phyloP scores from a whole-genome alignment of 2,113 vertebrate species.

The Diphyllodes magnificus region DNA sequence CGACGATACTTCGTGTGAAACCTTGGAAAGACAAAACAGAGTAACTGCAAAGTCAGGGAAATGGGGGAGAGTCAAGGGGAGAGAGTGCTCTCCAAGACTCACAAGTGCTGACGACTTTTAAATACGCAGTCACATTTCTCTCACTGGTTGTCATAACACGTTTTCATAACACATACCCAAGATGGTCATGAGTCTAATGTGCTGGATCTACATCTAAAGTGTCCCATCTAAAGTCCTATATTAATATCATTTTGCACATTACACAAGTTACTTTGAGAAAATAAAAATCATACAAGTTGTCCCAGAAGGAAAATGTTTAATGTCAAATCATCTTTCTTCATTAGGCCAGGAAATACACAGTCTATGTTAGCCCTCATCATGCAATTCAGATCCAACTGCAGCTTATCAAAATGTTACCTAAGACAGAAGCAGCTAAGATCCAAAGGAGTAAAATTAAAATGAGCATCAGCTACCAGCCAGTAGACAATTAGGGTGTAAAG shows the following conservation, averaged over 20 bases:
- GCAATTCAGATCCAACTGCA: background rate
- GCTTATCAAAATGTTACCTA: background rate
- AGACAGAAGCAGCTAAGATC: background rate
- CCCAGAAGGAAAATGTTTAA: background rate
- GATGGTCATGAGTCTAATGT: background rate
- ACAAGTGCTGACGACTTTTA: background rate
- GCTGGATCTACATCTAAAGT: background rate
- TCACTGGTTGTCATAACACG: background rate
- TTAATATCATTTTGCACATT: background rate
- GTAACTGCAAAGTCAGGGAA: background rate
- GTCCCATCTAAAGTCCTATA: background rate
- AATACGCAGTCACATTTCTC: background rate
- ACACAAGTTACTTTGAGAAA: background rate
- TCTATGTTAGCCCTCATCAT: background rate
- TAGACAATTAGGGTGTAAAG: background rate
- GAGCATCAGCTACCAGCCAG: background rate
- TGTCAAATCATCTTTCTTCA: background rate
- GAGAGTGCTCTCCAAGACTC: background rate
- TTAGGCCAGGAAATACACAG: background rate
- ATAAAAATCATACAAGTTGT: background rate
- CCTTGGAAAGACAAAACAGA: slow-evolving; percentile 68
- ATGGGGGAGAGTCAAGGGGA: background rate
- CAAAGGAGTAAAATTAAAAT: background rate
- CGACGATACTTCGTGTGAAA: slow-evolving; percentile 90
- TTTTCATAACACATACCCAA: background rate